phyloP scores from a whole-genome alignment of 2,797 vertebrate species.

The Aldrovandia affinis region DNA sequence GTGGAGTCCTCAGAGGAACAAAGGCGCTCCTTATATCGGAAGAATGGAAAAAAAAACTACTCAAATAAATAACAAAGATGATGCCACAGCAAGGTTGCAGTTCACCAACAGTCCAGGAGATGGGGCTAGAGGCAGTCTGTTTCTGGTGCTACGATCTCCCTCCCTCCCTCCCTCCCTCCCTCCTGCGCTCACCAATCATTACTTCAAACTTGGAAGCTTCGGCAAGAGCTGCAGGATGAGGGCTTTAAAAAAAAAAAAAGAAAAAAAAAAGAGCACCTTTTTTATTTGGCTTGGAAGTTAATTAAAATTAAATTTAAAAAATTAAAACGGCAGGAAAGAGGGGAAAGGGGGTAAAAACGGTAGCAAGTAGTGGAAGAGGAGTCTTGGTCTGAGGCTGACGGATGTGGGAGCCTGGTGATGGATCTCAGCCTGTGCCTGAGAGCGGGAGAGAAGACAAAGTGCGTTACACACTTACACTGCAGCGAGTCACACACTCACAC shows the following conservation, averaged over 20 bases:
- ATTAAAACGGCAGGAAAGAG: not conserved
- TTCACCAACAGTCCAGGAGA: constrained; percentile 23
- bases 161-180: not conserved
- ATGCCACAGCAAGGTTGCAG: not conserved
- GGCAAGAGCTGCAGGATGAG: constrained; percentile 28
- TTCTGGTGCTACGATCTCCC: not conserved
- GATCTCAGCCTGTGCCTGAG: constrained; percentile 32
- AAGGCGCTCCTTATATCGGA: not conserved
- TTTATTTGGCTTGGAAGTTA: constrained; percentile 30
- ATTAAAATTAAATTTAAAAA: constrained; percentile 17
- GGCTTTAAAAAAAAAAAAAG: not conserved
- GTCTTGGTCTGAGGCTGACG: constrained; percentile 7
- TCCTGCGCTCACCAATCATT: not conserved
- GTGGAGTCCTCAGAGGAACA: not conserved
- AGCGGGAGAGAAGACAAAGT: not conserved
- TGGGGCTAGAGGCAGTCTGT: constrained; percentile 22
- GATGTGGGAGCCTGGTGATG: not conserved
- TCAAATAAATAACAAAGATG: not conserved
- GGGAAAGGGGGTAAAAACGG: constrained; percentile 4
- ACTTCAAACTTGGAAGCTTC: not conserved
- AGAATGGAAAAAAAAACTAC: not conserved
- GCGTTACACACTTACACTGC: not conserved
- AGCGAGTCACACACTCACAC: not conserved
- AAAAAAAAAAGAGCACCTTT: constrained; percentile 33
- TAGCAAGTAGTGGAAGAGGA: constrained; percentile 8